Conservation (phyloP, 2,888 invertebrate species). For the Agrotis segetum region DNA sequence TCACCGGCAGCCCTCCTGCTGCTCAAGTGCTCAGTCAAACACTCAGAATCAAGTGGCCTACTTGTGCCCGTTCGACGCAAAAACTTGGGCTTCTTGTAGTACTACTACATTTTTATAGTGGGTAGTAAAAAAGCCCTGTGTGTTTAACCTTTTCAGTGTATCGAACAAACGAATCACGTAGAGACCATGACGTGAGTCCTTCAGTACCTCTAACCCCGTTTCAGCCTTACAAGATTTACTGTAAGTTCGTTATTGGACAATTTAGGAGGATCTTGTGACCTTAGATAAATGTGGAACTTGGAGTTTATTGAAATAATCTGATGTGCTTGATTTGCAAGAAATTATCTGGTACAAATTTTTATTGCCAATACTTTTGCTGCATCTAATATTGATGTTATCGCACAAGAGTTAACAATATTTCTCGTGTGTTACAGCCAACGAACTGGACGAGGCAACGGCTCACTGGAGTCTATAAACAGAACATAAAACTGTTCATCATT, state of each 20-base stretch:
- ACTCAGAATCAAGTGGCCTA: constrained; percentile 65
- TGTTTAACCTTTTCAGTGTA: constrained; percentile 70
- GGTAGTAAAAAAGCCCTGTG: constrained; percentile 60
- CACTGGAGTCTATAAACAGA: constrained; percentile 34
- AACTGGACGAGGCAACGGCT: constrained; percentile 2
- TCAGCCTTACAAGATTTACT: constrained; percentile 66
- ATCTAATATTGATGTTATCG: constrained; percentile 4
- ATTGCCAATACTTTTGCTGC: not conserved
- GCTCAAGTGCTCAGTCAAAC: constrained; percentile 60
- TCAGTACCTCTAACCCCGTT: constrained; percentile 66
- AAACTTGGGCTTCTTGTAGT: constrained; percentile 48
- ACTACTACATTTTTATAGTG: constrained; percentile 57
- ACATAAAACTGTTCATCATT: constrained; percentile 49
- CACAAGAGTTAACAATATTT: not conserved
- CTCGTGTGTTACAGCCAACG: not conserved
- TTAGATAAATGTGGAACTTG: constrained; percentile 19
- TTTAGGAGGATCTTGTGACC: constrained; percentile 15
- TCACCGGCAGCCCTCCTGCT: constrained; percentile 54
- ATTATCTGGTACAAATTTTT: not conserved
- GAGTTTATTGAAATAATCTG: not conserved
- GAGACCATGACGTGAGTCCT: constrained; percentile 70
- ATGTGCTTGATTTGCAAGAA: not conserved
- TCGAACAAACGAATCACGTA: constrained; percentile 76
- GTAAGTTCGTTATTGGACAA: constrained; percentile 34
- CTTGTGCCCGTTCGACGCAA: constrained; percentile 57